Evolutionary conservation across 2,797 vertebrate species (phyloP), one percentile per base, ranked within the genome.

Genomic region (Rachycentron canadum): DNA sequence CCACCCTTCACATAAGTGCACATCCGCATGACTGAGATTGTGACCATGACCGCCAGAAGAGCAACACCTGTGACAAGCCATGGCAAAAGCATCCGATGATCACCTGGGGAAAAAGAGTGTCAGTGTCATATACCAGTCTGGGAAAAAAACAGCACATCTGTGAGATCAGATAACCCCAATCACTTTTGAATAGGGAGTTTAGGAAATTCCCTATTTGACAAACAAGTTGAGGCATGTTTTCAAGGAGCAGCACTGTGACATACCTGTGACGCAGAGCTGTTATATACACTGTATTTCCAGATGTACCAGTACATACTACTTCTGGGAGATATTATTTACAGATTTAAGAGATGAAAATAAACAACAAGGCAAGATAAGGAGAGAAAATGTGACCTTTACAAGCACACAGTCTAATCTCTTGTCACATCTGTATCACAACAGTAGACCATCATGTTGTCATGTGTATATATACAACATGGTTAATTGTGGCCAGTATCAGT

Each of bases 1-100:
- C 79, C 84, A 25, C 69, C 77, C 50, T 64, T 91, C 34, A 88
- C 45, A 16, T 93, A 93, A 57, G 52, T 68, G 66, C 66, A 84
- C 21, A 23, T 2, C 7, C 30, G 72, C 26, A 66, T 61, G 2
- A 49, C 6, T 1, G 52, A 47, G 4, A 65, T 1, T 1, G 76
- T 30, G 14, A 71, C 10, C 2, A 78, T 4, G 41, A 50, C 65
- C 6, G 47, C n/a, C 23, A 92, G 61, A 11, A 83, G 41, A 52
- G 60, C 74, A 13, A 17, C 81, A 4, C 58, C 11, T 26, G 69
- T 2, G 1, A 88, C 58, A 26, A 69, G 7, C 87, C 90, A 91
- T 0, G 36, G 73, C n/a, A 88, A 23, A 60, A 72, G 6, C 57
- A 7, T 67, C n/a, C 4, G n/a, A 1, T 38, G 66, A 47, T 79